Percentiles rank a stretch among this genome's conserved stretches.
phyloP scores from a whole-genome alignment of 92 coral and sea anemone species.

The Bergia sp. region DNA sequence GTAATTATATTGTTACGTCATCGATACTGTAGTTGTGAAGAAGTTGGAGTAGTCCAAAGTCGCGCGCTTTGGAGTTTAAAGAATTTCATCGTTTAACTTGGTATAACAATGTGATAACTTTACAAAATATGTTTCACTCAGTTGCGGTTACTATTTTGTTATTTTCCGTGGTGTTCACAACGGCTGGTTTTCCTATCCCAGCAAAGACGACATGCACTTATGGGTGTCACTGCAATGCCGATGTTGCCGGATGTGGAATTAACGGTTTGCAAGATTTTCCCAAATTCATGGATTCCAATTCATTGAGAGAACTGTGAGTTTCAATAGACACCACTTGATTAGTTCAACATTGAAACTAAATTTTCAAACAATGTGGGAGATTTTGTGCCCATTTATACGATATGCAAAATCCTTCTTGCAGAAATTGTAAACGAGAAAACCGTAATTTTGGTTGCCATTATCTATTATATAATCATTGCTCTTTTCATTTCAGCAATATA shows the following conservation, averaged over 20 bases:
- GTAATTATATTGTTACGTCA: not conserved
- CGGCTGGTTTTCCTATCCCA: conserved; percentile 10
- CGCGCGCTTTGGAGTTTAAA: not conserved
- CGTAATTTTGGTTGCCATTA: not conserved
- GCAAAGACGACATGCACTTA: conserved; percentile 59
- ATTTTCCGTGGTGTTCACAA: not conserved
- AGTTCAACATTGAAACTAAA: no score
- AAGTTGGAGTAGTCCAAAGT: not conserved
- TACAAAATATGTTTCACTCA: not conserved
- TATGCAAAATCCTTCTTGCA: no score
- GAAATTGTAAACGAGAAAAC: not conserved
- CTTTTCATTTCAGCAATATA: not conserved
- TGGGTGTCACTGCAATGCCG: conserved; percentile 66
- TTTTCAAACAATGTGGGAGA: no score
- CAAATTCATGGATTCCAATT: not conserved
- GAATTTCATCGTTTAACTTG: not conserved
- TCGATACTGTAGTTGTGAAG: not conserved
- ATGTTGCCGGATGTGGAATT: conserved; percentile 35
- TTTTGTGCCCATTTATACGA: no score
- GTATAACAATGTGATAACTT: not conserved
- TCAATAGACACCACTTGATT: no score
- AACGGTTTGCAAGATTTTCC: not conserved
- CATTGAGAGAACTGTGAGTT: not conserved
- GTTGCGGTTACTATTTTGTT: not conserved
- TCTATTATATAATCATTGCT: no score